These are phyloP conservation scores for Lutraria lutraria DNA, from an alignment of 2,888 invertebrate genomes.

Conservation along the genomic window DNA sequence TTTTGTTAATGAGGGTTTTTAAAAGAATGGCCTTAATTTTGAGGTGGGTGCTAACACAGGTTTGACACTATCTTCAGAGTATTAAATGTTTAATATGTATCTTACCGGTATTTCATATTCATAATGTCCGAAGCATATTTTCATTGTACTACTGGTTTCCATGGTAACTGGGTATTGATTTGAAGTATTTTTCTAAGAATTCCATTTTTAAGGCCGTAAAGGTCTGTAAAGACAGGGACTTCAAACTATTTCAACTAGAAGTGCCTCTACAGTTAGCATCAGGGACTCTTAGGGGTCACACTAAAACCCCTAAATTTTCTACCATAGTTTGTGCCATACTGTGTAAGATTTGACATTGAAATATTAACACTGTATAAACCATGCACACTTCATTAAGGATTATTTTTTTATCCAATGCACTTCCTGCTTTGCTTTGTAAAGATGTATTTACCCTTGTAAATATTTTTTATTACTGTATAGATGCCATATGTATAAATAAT, in stretches of 20 bases:
- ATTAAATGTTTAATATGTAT: too few relatives aligned
- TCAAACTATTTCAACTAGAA: not conserved
- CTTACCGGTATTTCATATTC: too few relatives aligned
- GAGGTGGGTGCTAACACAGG: too few relatives aligned
- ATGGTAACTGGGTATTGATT: not conserved
- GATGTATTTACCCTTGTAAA: not conserved
- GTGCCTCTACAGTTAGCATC: not conserved
- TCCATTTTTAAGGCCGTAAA: not conserved
- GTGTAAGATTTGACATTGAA: not conserved
- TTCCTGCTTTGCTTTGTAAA: not conserved
- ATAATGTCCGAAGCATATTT: not conserved
- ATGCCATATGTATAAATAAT: not conserved
- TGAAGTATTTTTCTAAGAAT: not conserved
- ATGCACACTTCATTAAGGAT: not conserved
- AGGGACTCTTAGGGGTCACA: not conserved
- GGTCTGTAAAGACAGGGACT: not conserved
- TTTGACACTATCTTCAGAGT: too few relatives aligned
- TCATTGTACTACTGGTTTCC: not conserved
- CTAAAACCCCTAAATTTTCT: not conserved
- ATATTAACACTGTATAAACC: not conserved
- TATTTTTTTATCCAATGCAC: constrained; percentile 1
- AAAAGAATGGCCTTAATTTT: too few relatives aligned
- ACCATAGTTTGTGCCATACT: not conserved
- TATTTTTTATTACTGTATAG: not conserved
- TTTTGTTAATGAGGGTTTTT: too few relatives aligned